Percentiles rank a stretch among this genome's conserved stretches.
phyloP scores from a whole-genome alignment of 1,140 invertebrate genomes.

The Drosophila kohkoa region DNA sequence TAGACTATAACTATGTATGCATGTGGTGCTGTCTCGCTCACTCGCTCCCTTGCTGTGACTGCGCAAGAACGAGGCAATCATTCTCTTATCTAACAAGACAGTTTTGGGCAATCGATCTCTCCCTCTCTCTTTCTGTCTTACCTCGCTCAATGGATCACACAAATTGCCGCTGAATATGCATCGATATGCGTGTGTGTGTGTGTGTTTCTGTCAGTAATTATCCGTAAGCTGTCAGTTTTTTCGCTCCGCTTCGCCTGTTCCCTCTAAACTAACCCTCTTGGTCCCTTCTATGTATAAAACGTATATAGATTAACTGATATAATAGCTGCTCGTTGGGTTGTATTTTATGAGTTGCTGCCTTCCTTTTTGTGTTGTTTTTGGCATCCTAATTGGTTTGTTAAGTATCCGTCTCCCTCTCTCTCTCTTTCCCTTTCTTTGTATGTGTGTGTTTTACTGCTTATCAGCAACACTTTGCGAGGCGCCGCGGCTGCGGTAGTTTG shows the following conservation, averaged over 20 bases:
- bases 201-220: conserved; percentile 76
- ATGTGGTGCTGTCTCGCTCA: neutral
- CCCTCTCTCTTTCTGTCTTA: conserved; percentile 15
- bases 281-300: neutral
- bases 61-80: conserved; percentile 52
- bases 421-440: conserved; percentile 24
- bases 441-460: conserved; percentile 49
- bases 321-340: conserved; percentile 46
- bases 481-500: conserved; percentile 53
- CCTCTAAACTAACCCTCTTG: conserved; percentile 4
- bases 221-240: conserved; percentile 84
- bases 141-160: conserved; percentile 80
- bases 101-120: conserved; percentile 66
- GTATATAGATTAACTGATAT: conserved; percentile 70
- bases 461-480: conserved; percentile 71
- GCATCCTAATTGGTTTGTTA: conserved; percentile 84
- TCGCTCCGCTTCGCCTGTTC: conserved; percentile 53
- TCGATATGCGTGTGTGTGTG: conserved; percentile 29
- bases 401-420: conserved; percentile 51
- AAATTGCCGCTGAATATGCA: conserved; percentile 58
- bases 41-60: neutral
- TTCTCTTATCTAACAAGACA: conserved; percentile 82
- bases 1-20: neutral
- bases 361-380: conserved; percentile 53
- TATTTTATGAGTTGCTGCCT: conserved; percentile 70